phyloP scores from a whole-genome alignment of 2,797 vertebrate species.

The Alectoris magna region DNA sequence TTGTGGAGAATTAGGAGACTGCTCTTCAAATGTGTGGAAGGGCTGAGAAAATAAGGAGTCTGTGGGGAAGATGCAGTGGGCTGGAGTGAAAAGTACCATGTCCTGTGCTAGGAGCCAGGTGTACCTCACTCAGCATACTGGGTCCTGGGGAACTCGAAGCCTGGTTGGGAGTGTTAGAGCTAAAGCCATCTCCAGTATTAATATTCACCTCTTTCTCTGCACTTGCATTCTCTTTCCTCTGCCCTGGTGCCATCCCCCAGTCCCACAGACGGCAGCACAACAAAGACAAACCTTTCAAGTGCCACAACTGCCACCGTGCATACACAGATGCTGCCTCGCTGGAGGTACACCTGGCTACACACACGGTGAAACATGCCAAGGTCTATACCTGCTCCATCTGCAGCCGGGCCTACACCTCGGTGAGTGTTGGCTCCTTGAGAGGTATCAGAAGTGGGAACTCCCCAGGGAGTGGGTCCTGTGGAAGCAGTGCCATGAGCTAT shows the following conservation, averaged over 20 bases:
- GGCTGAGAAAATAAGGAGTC: neutral
- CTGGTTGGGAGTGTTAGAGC: neutral
- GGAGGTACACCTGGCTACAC: conserved; percentile 96
- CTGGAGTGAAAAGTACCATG: neutral
- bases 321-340: conserved; percentile 93
- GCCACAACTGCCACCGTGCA: conserved; percentile 97
- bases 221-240: neutral
- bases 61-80: neutral
- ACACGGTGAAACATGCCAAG: conserved; percentile 98
- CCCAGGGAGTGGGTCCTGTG: neutral
- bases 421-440: conserved; percentile 73
- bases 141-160: neutral
- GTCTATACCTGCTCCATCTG: conserved; percentile 98
- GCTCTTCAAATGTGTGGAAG: neutral
- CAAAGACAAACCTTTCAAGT: conserved; percentile 99
- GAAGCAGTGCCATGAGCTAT: neutral
- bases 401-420: conserved; percentile 97
- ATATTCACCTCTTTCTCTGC: neutral
- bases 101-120: fast-evolving
- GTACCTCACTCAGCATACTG: fast-evolving
- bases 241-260: conserved; percentile 68
- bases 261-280: conserved; percentile 99
- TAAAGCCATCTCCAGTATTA: neutral
- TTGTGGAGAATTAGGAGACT: neutral
- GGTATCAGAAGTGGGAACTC: neutral